Conservation (phyloP, 2,888 invertebrate species). For the Alentia gelatinosa region DNA sequence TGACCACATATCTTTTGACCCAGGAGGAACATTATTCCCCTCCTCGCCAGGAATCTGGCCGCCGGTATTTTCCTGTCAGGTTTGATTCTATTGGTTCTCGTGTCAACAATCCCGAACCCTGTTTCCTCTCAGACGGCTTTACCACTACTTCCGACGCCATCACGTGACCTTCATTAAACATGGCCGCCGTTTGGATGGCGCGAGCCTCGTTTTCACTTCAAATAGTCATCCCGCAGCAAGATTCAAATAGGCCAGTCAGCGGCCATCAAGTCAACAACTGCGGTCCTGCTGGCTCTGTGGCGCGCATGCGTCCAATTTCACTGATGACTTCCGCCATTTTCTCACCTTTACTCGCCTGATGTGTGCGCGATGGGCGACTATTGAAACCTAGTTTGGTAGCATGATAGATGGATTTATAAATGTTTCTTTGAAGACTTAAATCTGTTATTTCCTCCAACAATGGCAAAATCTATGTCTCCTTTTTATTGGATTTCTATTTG, state of each 20-base stretch:
- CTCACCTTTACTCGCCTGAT: too few relatives aligned
- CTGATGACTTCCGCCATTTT: too few relatives aligned
- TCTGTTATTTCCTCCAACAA: too few relatives aligned
- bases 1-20: neutral
- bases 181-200: neutral
- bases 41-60: neutral
- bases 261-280: neutral
- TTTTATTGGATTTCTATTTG: too few relatives aligned
- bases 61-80: neutral
- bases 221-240: neutral
- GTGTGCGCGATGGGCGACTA: too few relatives aligned
- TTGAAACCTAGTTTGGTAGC: too few relatives aligned
- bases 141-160: neutral
- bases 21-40: neutral
- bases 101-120: neutral
- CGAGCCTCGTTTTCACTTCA: slow-evolving; percentile 20
- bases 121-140: neutral
- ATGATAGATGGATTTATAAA: too few relatives aligned
- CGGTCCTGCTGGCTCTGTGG: neutral
- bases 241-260: neutral
- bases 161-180: slow-evolving; percentile 16
- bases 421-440: too few relatives aligned
- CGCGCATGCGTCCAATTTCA: neutral
- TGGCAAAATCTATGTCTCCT: too few relatives aligned
- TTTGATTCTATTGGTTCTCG: neutral